Evolutionary conservation across 1,140 invertebrate genomes (phyloP).

Genomic region (Rhizoglyphus robini): DNA sequence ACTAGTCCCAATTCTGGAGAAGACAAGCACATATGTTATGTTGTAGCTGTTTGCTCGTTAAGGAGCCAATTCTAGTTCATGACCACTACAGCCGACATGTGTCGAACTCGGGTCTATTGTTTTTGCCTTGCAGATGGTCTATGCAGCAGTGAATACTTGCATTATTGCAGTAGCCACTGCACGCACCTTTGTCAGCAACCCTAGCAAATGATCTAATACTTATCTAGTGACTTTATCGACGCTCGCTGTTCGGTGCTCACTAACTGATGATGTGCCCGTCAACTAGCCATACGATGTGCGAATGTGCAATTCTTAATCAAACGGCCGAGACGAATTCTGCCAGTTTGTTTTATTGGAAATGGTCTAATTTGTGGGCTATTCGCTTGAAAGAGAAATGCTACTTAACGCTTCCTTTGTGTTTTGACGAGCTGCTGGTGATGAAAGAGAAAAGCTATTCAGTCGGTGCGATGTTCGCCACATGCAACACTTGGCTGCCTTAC

Average conservation of each 20-base stretch:
- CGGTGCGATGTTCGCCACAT: neutral
- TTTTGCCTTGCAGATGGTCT: conserved; percentile 4
- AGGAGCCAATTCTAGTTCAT: too few relatives aligned
- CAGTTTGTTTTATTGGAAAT: too few relatives aligned
- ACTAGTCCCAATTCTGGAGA: neutral
- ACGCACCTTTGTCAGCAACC: conserved; percentile 1
- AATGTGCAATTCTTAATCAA: too few relatives aligned
- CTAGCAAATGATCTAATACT: conserved; percentile 2
- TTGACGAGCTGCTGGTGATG: neutral
- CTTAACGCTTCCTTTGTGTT: conserved; percentile 7
- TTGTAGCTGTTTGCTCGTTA: neutral
- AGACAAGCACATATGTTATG: neutral
- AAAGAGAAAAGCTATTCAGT: neutral
- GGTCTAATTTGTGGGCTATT: conserved; percentile 7
- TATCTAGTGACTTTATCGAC: neutral
- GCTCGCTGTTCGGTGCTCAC: neutral
- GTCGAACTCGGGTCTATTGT: neutral
- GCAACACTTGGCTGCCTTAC: neutral
- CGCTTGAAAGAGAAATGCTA: conserved; percentile 1
- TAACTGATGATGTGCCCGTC: too few relatives aligned
- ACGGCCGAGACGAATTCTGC: too few relatives aligned
- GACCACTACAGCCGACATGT: neutral
- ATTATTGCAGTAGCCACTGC: neutral
- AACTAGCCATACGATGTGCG: too few relatives aligned
- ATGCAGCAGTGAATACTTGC: neutral